Base-by-base conservation (phyloP, 2,113 vertebrate genomes). In the Potamarius usumacintae region DNA sequence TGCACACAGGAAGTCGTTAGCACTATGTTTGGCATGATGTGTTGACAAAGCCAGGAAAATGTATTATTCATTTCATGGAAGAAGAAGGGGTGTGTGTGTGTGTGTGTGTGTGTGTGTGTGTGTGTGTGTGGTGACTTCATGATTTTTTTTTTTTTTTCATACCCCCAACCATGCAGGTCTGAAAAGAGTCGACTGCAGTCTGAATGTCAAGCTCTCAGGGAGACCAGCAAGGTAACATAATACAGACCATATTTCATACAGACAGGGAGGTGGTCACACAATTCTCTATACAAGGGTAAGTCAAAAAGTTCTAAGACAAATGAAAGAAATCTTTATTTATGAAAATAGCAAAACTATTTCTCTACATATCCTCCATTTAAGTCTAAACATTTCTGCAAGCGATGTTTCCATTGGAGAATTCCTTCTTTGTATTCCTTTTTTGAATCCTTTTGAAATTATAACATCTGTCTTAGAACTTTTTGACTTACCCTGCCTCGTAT, bases 171-270 rank as follows among this genome's bases (percentile, higher is more conserved):
- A 62, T 58, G n/a, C 82, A 97, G 96, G 86, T 94, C 92, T 88
- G 95, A 95, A 58, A 96, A 94, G 84, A 92, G 17, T 53, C 90
- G 90, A 48, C 92, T 96, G 62, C 92, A 93, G 8, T 87, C 92
- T 0, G 95, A 96, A 91, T 92, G 89, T 12, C 91, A 93, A 79
- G 90, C 92, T 0, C 90, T 95, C 34, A 93, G 77, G 81, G 91
- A 92, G 89, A 92, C 91, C 14, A 83, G 88, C 58, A 91, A 94
- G 93, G 96, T 96, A 91, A 30, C 57, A 60, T 81, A 60, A 42
- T 42, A 9, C 53, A 80, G 15, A 17, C 2, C 78, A 34, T 27
- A 5, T 58, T 81, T 60, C 10, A 60, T 20, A 34, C n/a, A 17
- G 57, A 12, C 17, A 0, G 27, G 27, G 7, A 58, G 27, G 15